phyloP scores from a whole-genome alignment of 2,888 invertebrate genomes.

The Syrista parreyssii region DNA sequence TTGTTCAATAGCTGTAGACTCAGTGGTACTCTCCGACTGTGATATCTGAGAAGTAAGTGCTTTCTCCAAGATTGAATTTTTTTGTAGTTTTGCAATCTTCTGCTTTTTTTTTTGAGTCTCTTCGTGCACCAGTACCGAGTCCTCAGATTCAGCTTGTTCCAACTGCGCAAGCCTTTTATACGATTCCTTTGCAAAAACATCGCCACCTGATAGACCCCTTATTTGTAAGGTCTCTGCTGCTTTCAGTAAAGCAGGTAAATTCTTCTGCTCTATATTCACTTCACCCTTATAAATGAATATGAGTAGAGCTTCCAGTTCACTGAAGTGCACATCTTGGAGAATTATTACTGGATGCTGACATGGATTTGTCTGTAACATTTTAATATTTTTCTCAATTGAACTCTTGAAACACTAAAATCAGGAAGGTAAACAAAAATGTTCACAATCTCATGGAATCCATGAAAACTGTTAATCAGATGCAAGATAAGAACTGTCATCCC shows the following conservation, averaged over 20 bases:
- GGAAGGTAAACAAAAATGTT: background rate
- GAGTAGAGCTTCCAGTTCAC: slow-evolving; percentile 74
- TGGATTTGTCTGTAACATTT: slow-evolving; percentile 75
- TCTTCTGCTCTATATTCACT: slow-evolving; percentile 79
- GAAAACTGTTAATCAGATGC: background rate
- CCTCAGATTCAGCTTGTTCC: slow-evolving; percentile 43
- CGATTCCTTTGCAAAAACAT: slow-evolving; percentile 66
- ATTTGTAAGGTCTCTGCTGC: slow-evolving; percentile 78
- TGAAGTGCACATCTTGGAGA: slow-evolving; percentile 77
- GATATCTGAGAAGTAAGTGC: slow-evolving; percentile 46
- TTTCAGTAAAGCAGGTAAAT: slow-evolving; percentile 74
- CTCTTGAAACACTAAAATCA: background rate
- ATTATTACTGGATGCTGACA: slow-evolving; percentile 81
- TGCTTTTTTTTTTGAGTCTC: slow-evolving; percentile 53
- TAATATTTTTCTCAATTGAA: background rate
- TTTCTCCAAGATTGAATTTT: slow-evolving; percentile 54
- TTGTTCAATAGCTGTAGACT: slow-evolving; percentile 47
- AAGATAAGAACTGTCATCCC: background rate
- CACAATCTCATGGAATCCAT: background rate
- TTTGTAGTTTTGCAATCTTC: slow-evolving; percentile 44
- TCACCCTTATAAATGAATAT: slow-evolving; percentile 82
- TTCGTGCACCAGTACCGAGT: slow-evolving; percentile 32
- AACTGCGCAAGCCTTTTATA: slow-evolving; percentile 53
- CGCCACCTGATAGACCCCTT: slow-evolving; percentile 75
- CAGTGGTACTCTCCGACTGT: slow-evolving; percentile 42